Conservation (phyloP, 1,140 invertebrate genomes). For the Ooceraea biroi region DNA sequence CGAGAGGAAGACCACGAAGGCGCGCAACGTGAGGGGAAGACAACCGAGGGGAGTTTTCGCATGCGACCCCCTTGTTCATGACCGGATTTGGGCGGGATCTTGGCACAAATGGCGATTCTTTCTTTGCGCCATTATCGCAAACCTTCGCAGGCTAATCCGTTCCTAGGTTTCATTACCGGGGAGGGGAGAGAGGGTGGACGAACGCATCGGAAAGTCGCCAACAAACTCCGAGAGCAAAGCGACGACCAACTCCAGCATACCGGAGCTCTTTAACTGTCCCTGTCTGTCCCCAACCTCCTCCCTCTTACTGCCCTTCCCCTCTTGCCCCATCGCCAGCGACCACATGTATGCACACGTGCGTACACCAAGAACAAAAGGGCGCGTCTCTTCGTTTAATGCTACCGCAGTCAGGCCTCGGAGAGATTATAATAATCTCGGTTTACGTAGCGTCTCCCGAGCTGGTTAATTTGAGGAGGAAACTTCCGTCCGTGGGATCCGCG, state of each 20-base stretch:
- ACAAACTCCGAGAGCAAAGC: slow-evolving; percentile 51
- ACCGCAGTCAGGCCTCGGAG: slow-evolving; percentile 84
- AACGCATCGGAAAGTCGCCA: slow-evolving; percentile 68
- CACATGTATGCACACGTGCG: slow-evolving; percentile 38
- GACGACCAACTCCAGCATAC: slow-evolving; percentile 15
- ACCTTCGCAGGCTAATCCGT: slow-evolving; percentile 68
- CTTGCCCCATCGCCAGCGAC: slow-evolving; percentile 26
- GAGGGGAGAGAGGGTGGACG: not conserved
- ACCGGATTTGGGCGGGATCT: slow-evolving; percentile 55
- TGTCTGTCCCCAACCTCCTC: not conserved
- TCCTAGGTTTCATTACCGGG: slow-evolving; percentile 60
- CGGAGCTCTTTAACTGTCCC: slow-evolving; percentile 35
- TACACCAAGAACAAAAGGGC: slow-evolving; percentile 76
- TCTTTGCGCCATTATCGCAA: slow-evolving; percentile 66
- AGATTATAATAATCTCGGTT: slow-evolving; percentile 87
- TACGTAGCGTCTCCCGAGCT: slow-evolving; percentile 83
- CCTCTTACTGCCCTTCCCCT: not conserved
- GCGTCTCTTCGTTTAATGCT: slow-evolving; percentile 85
- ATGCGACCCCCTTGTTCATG: slow-evolving; percentile 4
- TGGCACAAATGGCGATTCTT: slow-evolving; percentile 62
- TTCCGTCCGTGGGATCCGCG: slow-evolving; percentile 79
- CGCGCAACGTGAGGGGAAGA: too few species aligned
- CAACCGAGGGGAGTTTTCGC: slow-evolving; percentile 2
- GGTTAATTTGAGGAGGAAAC: slow-evolving; percentile 86
- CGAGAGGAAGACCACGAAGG: slow-evolving; percentile 9